Evolutionary conservation across 2,797 vertebrate genomes (phyloP).

Genomic region (Sebastes hubbsi): DNA sequence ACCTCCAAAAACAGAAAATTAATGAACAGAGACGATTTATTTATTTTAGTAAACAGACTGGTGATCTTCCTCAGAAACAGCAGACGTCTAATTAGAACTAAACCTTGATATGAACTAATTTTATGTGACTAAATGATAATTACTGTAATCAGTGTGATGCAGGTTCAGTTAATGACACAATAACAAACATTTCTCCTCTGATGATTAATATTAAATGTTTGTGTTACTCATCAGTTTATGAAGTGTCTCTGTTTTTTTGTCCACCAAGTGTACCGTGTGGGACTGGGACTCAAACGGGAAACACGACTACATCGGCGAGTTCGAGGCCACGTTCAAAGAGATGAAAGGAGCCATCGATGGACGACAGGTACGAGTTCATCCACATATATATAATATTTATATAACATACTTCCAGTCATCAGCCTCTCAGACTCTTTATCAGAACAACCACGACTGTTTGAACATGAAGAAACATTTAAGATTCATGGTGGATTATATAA

Average conservation of each 20-base stretch:
- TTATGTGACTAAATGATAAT: background rate
- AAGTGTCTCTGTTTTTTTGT: background rate
- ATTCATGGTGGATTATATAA: no score
- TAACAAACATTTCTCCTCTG: background rate
- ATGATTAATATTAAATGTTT: background rate
- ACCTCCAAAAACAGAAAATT: background rate
- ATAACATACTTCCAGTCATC: background rate
- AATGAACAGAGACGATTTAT: background rate
- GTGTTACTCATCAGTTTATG: background rate
- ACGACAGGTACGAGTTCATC: conserved; percentile 61
- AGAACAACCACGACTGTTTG: no score
- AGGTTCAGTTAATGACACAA: background rate
- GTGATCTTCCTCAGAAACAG: background rate
- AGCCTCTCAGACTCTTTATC: background rate
- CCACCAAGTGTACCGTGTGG: conserved; percentile 85
- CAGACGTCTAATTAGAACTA: background rate
- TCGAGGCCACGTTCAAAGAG: conserved; percentile 87
- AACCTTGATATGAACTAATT: background rate
- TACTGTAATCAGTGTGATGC: background rate
- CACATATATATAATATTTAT: background rate
- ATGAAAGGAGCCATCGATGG: conserved; percentile 88
- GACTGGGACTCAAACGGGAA: conserved; percentile 92
- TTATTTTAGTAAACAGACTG: background rate
- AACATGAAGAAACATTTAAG: no score
- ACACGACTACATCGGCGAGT: conserved; percentile 91